These are phyloP conservation scores for Cyclina sinensis DNA, from an alignment of 1,140 invertebrate species.

Conservation along the genomic window DNA sequence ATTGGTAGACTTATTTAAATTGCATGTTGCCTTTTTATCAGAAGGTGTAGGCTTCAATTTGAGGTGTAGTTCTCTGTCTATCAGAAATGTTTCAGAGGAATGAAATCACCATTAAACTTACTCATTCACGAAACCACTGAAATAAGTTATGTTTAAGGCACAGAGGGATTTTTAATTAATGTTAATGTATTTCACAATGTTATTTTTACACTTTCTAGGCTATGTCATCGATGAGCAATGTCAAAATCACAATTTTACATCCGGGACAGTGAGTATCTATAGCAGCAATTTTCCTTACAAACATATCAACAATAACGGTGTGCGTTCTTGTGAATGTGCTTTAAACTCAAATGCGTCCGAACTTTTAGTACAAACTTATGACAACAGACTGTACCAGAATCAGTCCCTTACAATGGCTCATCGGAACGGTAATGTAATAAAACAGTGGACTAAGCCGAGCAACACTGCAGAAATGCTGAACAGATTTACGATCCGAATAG, in stretches of 20 bases:
- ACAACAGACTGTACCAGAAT: background rate
- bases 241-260: slow-evolving; percentile 1
- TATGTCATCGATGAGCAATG: too few species aligned
- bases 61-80: too few species aligned
- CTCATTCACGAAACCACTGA: too few species aligned
- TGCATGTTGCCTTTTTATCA: too few species aligned
- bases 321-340: background rate
- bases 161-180: too few species aligned
- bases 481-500: background rate
- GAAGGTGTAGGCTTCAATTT: too few species aligned
- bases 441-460: background rate
- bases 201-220: too few species aligned
- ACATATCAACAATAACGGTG: background rate
- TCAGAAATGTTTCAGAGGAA: too few species aligned
- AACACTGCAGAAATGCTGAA: background rate
- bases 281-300: background rate
- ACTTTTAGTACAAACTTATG: background rate
- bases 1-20: too few species aligned
- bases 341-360: background rate
- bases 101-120: too few species aligned
- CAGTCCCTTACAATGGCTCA: background rate
- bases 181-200: too few species aligned
- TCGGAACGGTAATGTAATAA: background rate
- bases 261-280: background rate
- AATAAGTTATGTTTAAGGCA: too few species aligned